Base-by-base conservation (phyloP, 2,113 vertebrate genomes). In the Paramormyrops kingsleyae region DNA sequence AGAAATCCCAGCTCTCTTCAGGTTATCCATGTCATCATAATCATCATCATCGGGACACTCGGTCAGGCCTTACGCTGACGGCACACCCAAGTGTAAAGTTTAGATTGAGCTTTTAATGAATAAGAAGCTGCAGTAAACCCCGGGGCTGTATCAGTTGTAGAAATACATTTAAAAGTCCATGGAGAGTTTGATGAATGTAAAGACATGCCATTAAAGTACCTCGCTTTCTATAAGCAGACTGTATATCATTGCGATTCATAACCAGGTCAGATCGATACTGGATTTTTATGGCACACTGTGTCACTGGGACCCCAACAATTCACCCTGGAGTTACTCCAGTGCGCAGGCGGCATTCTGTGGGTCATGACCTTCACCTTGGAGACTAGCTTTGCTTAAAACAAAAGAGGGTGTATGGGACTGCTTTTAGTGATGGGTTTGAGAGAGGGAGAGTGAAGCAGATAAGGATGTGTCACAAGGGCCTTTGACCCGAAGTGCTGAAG, bases 201-300 rank as follows among this genome's bases (percentile, higher is more conserved):
- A 52, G 70, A 80, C 70, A 53, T 35, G 46, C 46, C 88, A 74
- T 77, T 80, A 80, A 49, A 77, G 17, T 66, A 89, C 27, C 24
- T 66, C 31, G 47, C 46, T 49, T 74, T 89, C 88, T 53, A 47
- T 89, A 52, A 89, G 88, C 88, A 50, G 31, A 31, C n/a, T 70
- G 70, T 53, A 80, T 52, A 46, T 80, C 88, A 83, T n/a, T 89
- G 46, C 6, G 31, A 31, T 83, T 74, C 66, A 77, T 53, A 80
- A 53, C 31, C 87, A 42, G 88, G 70, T 83, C 88, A 83, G 70
- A 89, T 89, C 88, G 10, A 89, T 89, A 52, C 46, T 17, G 44
- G 17, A n/a, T 21, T 80, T 50, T 80, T 80, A 89, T 52, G 87
- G 62, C 24, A n/a, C 42, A 19, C 47, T 39, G 19, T 77, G 31